phyloP scores from a whole-genome alignment of 2,113 vertebrate genomes.

The Zonotrichia leucophrys region DNA sequence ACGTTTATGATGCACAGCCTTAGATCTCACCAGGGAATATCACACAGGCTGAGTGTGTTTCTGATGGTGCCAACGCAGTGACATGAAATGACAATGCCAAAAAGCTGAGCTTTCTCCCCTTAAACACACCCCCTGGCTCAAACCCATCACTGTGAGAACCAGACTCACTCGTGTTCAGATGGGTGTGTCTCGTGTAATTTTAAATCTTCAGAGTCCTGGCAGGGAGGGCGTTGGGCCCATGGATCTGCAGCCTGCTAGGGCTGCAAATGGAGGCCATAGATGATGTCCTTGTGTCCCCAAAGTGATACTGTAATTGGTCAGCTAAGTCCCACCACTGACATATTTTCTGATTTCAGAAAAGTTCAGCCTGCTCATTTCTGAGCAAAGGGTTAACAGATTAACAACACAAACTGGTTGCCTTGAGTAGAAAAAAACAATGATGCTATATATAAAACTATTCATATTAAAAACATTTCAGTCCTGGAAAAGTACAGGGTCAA shows the following conservation, averaged over 20 bases:
- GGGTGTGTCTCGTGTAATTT: background rate
- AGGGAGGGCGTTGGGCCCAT: too few relatives aligned
- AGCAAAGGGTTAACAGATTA: background rate
- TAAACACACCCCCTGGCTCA: background rate
- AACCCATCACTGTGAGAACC: background rate
- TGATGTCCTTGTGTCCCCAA: background rate
- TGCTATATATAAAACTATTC: background rate
- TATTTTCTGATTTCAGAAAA: background rate
- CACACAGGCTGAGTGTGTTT: background rate
- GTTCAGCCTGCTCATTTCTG: background rate
- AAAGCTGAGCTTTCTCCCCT: background rate
- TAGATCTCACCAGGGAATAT: background rate
- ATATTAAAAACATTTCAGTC: background rate
- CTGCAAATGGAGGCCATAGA: background rate
- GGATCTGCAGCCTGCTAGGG: background rate
- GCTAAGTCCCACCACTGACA: background rate
- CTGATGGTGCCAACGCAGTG: background rate
- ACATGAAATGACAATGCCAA: background rate
- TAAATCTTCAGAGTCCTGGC: background rate
- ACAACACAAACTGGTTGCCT: background rate
- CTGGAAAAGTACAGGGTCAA: background rate
- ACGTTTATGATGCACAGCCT: background rate
- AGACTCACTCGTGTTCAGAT: background rate
- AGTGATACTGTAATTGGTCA: background rate
- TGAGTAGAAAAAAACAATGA: background rate